Conservation (phyloP, 2,797 vertebrate genomes). For the Malurus leucopterus region DNA sequence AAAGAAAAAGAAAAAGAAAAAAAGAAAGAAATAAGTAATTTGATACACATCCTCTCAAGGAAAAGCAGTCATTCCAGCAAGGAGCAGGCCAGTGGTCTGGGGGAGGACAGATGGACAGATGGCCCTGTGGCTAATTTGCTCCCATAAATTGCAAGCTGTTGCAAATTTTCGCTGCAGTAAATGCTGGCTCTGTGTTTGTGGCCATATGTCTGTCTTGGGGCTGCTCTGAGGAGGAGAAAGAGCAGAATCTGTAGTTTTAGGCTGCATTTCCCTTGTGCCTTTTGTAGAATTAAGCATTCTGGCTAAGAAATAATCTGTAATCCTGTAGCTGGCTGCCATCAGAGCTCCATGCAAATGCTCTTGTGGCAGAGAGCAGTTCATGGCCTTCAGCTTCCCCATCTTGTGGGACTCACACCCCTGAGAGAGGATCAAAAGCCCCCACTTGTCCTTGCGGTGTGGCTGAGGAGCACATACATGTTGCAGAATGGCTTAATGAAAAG, state of each 20-base stretch:
- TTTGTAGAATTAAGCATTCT: background rate
- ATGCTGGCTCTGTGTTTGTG: background rate
- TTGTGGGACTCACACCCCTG: accelerated
- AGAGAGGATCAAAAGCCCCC: background rate
- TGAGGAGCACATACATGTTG: background rate
- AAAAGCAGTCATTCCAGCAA: background rate
- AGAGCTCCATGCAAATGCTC: background rate
- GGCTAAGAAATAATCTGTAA: background rate
- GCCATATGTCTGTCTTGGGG: background rate
- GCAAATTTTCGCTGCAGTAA: background rate
- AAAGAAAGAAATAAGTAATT: background rate
- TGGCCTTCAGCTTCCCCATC: accelerated
- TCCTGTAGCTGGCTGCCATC: background rate
- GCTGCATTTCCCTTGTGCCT: background rate
- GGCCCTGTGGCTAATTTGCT: background rate
- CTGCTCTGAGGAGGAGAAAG: background rate
- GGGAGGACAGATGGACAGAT: conserved; percentile 31
- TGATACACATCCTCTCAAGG: background rate
- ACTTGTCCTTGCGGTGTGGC: accelerated
- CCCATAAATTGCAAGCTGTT: background rate
- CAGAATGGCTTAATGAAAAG: too few relatives aligned
- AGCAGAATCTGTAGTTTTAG: background rate
- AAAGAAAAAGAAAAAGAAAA: too few relatives aligned
- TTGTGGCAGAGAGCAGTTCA: background rate
- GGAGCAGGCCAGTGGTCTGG: background rate